These are phyloP conservation scores for Saxidomus purpurata DNA, from an alignment of 1,140 invertebrate species.

Conservation along the genomic window DNA sequence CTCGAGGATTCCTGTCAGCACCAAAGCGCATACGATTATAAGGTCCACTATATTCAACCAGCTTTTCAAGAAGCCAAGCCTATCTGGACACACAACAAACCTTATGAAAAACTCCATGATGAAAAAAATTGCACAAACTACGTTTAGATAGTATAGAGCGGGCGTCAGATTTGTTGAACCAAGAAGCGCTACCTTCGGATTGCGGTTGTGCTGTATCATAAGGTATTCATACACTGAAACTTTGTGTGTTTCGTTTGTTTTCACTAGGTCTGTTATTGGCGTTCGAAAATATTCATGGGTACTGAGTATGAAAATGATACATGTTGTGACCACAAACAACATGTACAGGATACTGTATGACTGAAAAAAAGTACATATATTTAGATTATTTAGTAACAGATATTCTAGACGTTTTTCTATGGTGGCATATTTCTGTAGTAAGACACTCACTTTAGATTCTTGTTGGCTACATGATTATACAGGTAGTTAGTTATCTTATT, in stretches of 20 bases:
- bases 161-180: neutral
- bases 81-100: slow-evolving; percentile 82
- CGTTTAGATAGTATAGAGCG: slow-evolving; percentile 59
- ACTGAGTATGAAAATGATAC: slow-evolving; percentile 62
- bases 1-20: slow-evolving; percentile 21
- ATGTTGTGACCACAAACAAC: slow-evolving; percentile 67
- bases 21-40: slow-evolving; percentile 64
- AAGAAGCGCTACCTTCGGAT: slow-evolving; percentile 48
- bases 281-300: slow-evolving; percentile 61
- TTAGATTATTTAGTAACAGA: no score
- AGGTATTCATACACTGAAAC: neutral
- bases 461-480: no score
- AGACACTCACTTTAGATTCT: no score
- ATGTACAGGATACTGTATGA: slow-evolving; percentile 67
- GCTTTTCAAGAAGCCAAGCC: slow-evolving; percentile 81
- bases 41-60: slow-evolving; percentile 86
- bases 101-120: slow-evolving; percentile 83
- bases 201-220: slow-evolving; percentile 9
- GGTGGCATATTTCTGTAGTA: no score
- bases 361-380: slow-evolving; percentile 65
- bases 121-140: slow-evolving; percentile 85
- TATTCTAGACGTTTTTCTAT: no score
- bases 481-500: no score
- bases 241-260: slow-evolving; percentile 13
- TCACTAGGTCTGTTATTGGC: neutral